Evolutionary conservation across 2,113 vertebrate genomes (phyloP).

Genomic region (Dasyprocta punctata): DNA sequence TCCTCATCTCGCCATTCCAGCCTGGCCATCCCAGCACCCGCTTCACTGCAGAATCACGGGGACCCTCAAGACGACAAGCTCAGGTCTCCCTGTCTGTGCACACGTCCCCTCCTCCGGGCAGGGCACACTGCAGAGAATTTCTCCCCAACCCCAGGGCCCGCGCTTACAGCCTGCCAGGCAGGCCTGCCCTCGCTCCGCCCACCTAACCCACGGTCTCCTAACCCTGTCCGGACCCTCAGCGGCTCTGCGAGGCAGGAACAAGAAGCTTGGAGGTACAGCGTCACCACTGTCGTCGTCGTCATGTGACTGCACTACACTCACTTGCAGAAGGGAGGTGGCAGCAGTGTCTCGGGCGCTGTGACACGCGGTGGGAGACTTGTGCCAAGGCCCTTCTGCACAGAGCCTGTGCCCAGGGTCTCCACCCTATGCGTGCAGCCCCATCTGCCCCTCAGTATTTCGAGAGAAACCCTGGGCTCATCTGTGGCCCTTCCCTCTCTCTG

Average conservation of each 20-base stretch:
- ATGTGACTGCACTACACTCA: neutral
- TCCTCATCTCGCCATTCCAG: neutral
- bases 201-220: too few relatives aligned
- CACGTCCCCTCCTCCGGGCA: neutral
- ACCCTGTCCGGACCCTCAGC: too few relatives aligned
- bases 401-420: neutral
- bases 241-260: too few relatives aligned
- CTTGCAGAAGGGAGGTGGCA: neutral
- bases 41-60: neutral
- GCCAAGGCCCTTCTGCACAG: fast-evolving
- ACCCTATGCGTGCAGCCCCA: neutral
- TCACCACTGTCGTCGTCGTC: neutral
- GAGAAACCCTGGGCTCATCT: neutral
- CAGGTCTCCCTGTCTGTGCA: neutral
- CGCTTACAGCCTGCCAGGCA: neutral
- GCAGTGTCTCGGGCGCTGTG: neutral
- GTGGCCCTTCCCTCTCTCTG: neutral
- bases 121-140: neutral
- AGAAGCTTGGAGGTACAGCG: neutral
- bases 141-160: neutral
- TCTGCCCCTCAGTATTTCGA: neutral
- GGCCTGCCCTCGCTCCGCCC: too few relatives aligned
- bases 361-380: neutral
- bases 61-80: fast-evolving
- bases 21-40: neutral